Evolutionary conservation across 2,888 invertebrate species (phyloP).

Genomic region (Cephus sareptanus): DNA sequence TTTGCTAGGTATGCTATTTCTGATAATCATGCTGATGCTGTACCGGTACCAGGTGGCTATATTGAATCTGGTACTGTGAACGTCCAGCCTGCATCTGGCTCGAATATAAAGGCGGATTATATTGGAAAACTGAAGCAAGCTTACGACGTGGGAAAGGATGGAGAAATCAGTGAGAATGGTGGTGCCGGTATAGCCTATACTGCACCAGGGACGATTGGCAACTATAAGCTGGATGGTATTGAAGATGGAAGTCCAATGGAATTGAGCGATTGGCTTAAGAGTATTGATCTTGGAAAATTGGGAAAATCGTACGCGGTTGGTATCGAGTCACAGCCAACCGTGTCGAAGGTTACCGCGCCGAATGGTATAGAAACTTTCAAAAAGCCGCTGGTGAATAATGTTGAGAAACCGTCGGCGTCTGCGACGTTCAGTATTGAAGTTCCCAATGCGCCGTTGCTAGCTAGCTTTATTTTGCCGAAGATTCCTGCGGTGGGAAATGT

Average conservation of each 20-base stretch:
- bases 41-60: background rate
- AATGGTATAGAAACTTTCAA: background rate
- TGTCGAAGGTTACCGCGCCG: background rate
- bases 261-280: background rate
- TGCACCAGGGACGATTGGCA: background rate
- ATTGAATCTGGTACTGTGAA: background rate
- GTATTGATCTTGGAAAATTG: background rate
- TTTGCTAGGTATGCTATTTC: background rate
- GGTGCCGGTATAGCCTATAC: background rate
- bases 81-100: background rate
- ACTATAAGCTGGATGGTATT: background rate
- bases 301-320: background rate
- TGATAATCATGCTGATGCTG: background rate
- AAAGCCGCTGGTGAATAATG: background rate
- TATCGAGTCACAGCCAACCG: background rate
- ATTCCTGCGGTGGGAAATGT: background rate
- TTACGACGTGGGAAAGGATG: background rate
- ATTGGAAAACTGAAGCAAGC: conserved; percentile 1
- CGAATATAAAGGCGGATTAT: background rate
- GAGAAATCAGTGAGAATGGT: background rate
- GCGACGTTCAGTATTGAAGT: background rate
- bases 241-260: background rate
- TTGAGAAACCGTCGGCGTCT: background rate
- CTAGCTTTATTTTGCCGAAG: background rate
- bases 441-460: background rate